These are phyloP conservation scores for Beroe ovata DNA, from an alignment of 37 sponge, comb jelly and placozoan genomes.

Conservation along the genomic window DNA sequence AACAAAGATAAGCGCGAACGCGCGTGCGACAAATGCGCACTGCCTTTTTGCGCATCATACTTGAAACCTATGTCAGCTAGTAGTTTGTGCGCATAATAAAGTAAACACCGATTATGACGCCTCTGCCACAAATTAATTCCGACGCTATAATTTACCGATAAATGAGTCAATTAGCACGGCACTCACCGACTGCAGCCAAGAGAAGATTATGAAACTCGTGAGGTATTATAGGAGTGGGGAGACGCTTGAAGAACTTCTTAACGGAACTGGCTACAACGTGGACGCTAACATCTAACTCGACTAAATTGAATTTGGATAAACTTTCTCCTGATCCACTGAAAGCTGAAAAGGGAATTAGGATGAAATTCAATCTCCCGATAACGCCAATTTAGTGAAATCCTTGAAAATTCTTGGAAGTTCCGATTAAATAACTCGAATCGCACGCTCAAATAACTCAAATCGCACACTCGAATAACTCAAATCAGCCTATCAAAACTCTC, in stretches of 20 bases:
- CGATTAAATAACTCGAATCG: no score
- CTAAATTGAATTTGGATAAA: slow-evolving; percentile 47
- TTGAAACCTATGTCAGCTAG: neutral
- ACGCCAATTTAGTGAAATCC: no score
- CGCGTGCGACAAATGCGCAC: slow-evolving; percentile 2
- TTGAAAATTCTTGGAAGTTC: no score
- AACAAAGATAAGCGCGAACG: neutral
- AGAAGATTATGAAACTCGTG: slow-evolving; percentile 52
- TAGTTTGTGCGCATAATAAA: neutral
- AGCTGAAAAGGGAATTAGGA: slow-evolving; percentile 22
- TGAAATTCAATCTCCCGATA: no score
- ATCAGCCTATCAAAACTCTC: no score
- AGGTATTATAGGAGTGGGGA: slow-evolving; percentile 28
- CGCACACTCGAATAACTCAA: no score
- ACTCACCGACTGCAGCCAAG: slow-evolving; percentile 33
- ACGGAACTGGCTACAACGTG: slow-evolving; percentile 37
- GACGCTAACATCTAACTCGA: slow-evolving; percentile 51
- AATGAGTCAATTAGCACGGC: no score
- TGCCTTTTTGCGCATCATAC: slow-evolving; percentile 44
- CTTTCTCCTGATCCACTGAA: slow-evolving; percentile 18
- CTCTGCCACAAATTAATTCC: neutral
- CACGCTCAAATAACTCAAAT: no score
- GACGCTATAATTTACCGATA: no score
- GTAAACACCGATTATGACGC: neutral
- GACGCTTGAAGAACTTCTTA: slow-evolving; percentile 50